These are phyloP conservation scores for Brachyhypopomus gauderio DNA, from an alignment of 2,113 vertebrate species.

Conservation along the genomic window DNA sequence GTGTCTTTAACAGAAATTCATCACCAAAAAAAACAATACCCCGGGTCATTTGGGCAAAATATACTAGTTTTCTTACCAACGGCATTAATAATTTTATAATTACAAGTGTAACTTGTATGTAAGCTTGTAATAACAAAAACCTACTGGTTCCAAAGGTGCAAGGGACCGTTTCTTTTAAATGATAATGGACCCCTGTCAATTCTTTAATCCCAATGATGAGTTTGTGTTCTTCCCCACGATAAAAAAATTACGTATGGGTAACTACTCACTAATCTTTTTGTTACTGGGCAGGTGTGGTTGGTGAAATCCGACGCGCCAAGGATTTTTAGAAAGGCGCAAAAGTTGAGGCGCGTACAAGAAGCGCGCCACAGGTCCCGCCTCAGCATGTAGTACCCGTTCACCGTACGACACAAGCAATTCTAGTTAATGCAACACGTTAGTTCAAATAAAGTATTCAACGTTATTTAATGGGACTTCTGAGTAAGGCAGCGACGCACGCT, in stretches of 20 bases:
- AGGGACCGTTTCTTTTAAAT: background rate
- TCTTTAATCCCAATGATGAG: background rate
- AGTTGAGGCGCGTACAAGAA: background rate
- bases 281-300: conserved; percentile 3
- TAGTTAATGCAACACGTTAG: too few relatives aligned
- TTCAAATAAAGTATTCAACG: too few relatives aligned
- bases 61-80: background rate
- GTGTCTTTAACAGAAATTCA: conserved; percentile 37
- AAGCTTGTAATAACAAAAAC: background rate
- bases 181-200: background rate
- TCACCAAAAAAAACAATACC: too few relatives aligned
- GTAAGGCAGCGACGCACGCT: too few relatives aligned
- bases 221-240: background rate
- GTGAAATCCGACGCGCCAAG: conserved; percentile 34
- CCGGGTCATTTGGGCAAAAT: too few relatives aligned
- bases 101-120: background rate
- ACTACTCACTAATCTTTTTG: background rate
- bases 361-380: conserved; percentile 54
- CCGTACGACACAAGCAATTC: background rate
- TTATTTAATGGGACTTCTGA: too few relatives aligned
- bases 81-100: background rate
- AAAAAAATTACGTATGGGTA: background rate
- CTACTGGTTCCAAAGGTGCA: background rate
- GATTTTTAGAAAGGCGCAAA: conserved; percentile 51
- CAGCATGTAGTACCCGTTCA: background rate